Evolutionary conservation across 2,113 vertebrate species (phyloP).

Genomic region (Ciconia stormi): DNA sequence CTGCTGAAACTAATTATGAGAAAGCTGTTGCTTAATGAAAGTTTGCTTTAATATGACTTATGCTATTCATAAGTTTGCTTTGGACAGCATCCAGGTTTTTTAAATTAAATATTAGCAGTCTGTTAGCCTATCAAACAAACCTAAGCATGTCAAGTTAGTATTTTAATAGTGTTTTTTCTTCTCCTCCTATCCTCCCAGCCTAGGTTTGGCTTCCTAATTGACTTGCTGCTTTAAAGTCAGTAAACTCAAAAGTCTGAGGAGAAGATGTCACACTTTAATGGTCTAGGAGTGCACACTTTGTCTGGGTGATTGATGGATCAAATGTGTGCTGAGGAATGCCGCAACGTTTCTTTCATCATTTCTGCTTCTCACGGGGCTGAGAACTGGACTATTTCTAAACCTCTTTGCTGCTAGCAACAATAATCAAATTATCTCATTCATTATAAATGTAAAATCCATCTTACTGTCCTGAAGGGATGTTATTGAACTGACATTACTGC

Average conservation of each 20-base stretch:
- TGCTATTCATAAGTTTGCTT: slow-evolving; percentile 56
- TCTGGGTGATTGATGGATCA: slow-evolving; percentile 72
- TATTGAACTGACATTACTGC: slow-evolving; percentile 7
- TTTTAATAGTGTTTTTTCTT: slow-evolving; percentile 46
- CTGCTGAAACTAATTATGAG: slow-evolving; percentile 56
- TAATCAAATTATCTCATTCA: slow-evolving; percentile 32
- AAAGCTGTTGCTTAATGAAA: slow-evolving; percentile 62
- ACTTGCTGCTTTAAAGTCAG: slow-evolving; percentile 51
- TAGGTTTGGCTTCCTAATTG: slow-evolving; percentile 47
- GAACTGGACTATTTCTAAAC: background rate
- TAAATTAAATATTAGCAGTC: slow-evolving; percentile 63
- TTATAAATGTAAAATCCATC: slow-evolving; percentile 35
- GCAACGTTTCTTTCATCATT: slow-evolving; percentile 30
- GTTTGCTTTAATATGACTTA: slow-evolving; percentile 66
- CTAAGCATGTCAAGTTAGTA: slow-evolving; percentile 33
- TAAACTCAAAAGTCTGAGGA: slow-evolving; percentile 50
- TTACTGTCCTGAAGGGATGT: background rate
- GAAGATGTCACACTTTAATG: slow-evolving; percentile 69
- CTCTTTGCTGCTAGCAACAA: slow-evolving; percentile 19
- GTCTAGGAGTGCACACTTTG: slow-evolving; percentile 58
- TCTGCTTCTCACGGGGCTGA: background rate
- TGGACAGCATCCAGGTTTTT: slow-evolving; percentile 53
- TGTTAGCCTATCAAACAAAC: slow-evolving; percentile 64
- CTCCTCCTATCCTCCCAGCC: background rate
- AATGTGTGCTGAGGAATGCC: slow-evolving; percentile 14